These are phyloP conservation scores for Charina bottae DNA, from an alignment of 2,113 vertebrate species.

Conservation along the genomic window DNA sequence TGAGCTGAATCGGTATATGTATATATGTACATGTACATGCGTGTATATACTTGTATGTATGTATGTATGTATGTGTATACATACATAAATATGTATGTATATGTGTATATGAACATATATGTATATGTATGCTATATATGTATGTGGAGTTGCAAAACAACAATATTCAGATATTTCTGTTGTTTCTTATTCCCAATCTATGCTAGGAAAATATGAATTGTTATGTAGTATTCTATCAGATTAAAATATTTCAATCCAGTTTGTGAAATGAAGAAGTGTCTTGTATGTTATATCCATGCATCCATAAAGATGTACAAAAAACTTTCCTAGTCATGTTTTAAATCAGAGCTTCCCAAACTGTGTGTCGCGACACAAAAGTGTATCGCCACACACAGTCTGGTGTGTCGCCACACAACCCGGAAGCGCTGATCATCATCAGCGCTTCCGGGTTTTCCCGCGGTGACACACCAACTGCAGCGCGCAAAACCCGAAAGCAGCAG, in stretches of 20 bases:
- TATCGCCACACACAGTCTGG: too few species aligned
- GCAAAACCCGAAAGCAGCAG: too few species aligned
- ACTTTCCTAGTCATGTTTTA: not conserved
- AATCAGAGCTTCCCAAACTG: too few species aligned
- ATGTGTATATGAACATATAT: too few species aligned
- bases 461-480: too few species aligned
- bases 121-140: not conserved
- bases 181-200: not conserved
- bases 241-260: not conserved
- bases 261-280: not conserved
- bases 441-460: too few species aligned
- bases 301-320: not conserved
- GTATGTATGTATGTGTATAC: too few species aligned
- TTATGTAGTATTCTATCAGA: not conserved
- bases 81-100: too few species aligned
- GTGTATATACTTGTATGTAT: too few species aligned
- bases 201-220: not conserved
- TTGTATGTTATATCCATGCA: not conserved
- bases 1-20: not conserved
- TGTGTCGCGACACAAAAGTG: too few species aligned
- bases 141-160: not conserved
- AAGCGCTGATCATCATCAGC: too few species aligned
- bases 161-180: not conserved
- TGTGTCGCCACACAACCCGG: too few species aligned
- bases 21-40: not conserved